Percentiles rank a stretch among this genome's conserved stretches.
Evolutionary conservation across 2,113 vertebrate genomes (phyloP).

Genomic region (Protomyctophum bolini): DNA sequence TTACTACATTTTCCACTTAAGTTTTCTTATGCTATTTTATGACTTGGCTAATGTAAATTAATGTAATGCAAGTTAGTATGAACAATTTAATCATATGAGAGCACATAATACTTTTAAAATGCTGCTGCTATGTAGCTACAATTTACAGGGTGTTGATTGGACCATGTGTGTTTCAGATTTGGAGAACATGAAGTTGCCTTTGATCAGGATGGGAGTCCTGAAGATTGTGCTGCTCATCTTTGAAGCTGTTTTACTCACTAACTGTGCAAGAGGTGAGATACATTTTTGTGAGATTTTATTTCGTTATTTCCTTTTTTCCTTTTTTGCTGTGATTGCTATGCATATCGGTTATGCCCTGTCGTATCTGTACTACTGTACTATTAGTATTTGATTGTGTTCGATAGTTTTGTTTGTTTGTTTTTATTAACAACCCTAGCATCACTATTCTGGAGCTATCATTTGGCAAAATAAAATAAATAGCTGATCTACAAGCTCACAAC

Average conservation of each 20-base stretch:
- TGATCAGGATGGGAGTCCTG: slow-evolving; percentile 79
- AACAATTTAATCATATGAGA: neutral
- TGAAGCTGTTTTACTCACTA: slow-evolving; percentile 77
- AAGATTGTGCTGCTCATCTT: slow-evolving; percentile 79
- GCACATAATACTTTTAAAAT: neutral
- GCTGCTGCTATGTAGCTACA: neutral
- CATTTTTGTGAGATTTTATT: neutral
- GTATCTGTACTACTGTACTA: too few relatives aligned
- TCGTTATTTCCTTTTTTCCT: neutral
- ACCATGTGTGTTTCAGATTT: slow-evolving; percentile 59
- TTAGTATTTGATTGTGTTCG: too few relatives aligned
- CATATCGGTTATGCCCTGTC: too few relatives aligned
- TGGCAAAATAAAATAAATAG: too few relatives aligned
- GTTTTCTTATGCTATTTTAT: neutral
- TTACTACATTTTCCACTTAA: neutral
- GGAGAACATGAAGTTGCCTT: slow-evolving; percentile 56
- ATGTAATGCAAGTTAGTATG: neutral
- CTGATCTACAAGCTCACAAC: too few relatives aligned
- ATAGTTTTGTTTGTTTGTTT: too few relatives aligned
- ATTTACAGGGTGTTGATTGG: slow-evolving; percentile 15
- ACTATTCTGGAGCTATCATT: too few relatives aligned
- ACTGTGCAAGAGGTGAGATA: slow-evolving; percentile 85
- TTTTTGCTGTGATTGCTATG: neutral
- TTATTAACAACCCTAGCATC: too few relatives aligned
- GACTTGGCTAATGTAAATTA: neutral